phyloP scores from a whole-genome alignment of 2,797 vertebrate species.

The Gymnodraco acuticeps region DNA sequence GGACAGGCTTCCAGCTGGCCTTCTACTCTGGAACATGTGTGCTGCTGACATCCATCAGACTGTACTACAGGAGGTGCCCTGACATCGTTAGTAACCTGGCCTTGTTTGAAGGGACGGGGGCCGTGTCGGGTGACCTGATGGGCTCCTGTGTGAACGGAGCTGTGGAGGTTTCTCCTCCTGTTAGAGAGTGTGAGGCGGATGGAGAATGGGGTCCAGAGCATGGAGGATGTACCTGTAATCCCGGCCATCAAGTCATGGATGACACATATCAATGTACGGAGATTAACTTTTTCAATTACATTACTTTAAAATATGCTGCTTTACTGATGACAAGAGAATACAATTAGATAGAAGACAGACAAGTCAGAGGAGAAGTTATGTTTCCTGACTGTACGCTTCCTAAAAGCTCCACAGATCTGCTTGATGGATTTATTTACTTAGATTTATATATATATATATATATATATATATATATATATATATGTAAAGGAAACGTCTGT shows the following conservation, averaged over 20 bases:
- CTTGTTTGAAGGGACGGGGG: conserved; percentile 49
- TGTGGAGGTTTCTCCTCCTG: conserved; percentile 47
- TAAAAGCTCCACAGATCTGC: too few species aligned
- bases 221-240: conserved; percentile 70
- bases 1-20: conserved; percentile 70
- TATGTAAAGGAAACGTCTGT: too few species aligned
- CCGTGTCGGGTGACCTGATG: conserved; percentile 32
- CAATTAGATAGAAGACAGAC: too few species aligned
- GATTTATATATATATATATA: too few species aligned
- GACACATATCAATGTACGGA: conserved; percentile 74
- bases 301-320: background rate
- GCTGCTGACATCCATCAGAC: conserved; percentile 69
- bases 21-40: conserved; percentile 77
- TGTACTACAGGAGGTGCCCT: conserved; percentile 78
- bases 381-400: too few species aligned
- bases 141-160: conserved; percentile 76
- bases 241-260: conserved; percentile 57
- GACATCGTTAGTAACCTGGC: conserved; percentile 39
- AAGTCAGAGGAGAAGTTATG: too few species aligned
- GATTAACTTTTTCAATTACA: background rate
- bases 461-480: too few species aligned
- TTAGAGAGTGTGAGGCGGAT: conserved; percentile 60
- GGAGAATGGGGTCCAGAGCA: conserved; percentile 73
- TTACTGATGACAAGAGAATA: too few species aligned
- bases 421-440: too few species aligned